Base-by-base conservation (phyloP, 1,140 invertebrate species). In the Camponotus floridanus region DNA sequence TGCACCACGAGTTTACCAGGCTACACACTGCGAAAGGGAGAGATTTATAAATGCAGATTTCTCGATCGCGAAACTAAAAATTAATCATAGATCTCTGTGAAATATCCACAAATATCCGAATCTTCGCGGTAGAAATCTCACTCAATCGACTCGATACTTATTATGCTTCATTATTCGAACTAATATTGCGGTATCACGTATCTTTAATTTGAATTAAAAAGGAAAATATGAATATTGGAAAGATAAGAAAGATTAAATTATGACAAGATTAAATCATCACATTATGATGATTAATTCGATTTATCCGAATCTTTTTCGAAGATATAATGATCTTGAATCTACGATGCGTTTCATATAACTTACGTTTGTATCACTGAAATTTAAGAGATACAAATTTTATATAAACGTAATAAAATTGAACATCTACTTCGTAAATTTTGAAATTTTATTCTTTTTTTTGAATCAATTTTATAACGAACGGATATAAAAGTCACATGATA, bases 41-140 rank as follows among this genome's bases (percentile, higher is more conserved):
- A 67, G 73, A 85, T 85, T 78, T 65, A 85, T 65, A 78, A 26
- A 33, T 48, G 3, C 26, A 33, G 62, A 48, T 73, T 42, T 48
- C 48, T 51, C 68, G 26, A 83, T 62, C 26, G 26, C 51, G 11
- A 7, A 31, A 3, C n/a, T 13, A 11, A 83, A 36, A 11, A 62
- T 83, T 42, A 39, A 11, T 48, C 57, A 39, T 33, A 61, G 36
- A 18, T 33, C 18, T 39, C 21, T 33, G 0, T 33, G 21, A 61
- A 73, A 61, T 26, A 42, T 59, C 39, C 78, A 21, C 39, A 3
- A 26, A 26, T 26, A 26, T 26, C 26, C 26, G 26, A 26, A 18
- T 39, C 6, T 48, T 4, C n/a, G 13, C 15, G 26, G 1, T n/a
- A 36, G 7, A 7, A 57, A 59, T n/a, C 8, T 6, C 73, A 31